Conservation (phyloP, 2,888 invertebrate species). For the Drosophila fungiperda region DNA sequence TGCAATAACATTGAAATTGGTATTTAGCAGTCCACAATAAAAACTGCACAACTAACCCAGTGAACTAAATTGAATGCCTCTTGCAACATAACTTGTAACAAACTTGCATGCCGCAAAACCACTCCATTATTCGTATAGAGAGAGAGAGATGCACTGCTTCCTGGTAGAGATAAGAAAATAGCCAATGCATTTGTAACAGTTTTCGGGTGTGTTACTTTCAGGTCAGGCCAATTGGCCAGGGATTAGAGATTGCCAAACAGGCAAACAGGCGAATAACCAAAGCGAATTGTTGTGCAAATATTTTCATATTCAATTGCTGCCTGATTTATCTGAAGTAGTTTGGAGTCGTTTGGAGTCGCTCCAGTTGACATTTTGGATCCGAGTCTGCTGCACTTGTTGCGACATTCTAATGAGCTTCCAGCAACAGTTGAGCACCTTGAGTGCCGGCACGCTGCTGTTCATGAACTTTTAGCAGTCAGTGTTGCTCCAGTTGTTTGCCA, state of each 20-base stretch:
- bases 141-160: constrained; percentile 62
- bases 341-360: not conserved
- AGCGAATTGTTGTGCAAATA: constrained; percentile 52
- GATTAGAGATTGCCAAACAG: constrained; percentile 5
- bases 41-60: constrained; percentile 60
- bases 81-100: constrained; percentile 33
- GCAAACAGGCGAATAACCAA: constrained; percentile 4
- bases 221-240: constrained; percentile 49
- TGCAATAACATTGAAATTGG: constrained; percentile 63
- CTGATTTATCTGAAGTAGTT: constrained; percentile 32
- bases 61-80: constrained; percentile 55
- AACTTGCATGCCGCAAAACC: constrained; percentile 37
- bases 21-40: not conserved
- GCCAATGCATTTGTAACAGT: constrained; percentile 28
- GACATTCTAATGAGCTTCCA: constrained; percentile 71
- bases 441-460: constrained; percentile 48
- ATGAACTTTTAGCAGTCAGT: constrained; percentile 63
- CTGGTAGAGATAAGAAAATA: constrained; percentile 77
- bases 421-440: constrained; percentile 51
- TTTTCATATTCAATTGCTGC: constrained; percentile 44
- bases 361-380: constrained; percentile 49
- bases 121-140: not conserved
- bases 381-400: constrained; percentile 42
- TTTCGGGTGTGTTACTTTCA: constrained; percentile 48
- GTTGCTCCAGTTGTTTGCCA: constrained; percentile 39